Percentiles rank a stretch among this genome's conserved stretches.
phyloP scores from a whole-genome alignment of 1,140 invertebrate genomes.

The Phymorhynchus buccinoides region DNA sequence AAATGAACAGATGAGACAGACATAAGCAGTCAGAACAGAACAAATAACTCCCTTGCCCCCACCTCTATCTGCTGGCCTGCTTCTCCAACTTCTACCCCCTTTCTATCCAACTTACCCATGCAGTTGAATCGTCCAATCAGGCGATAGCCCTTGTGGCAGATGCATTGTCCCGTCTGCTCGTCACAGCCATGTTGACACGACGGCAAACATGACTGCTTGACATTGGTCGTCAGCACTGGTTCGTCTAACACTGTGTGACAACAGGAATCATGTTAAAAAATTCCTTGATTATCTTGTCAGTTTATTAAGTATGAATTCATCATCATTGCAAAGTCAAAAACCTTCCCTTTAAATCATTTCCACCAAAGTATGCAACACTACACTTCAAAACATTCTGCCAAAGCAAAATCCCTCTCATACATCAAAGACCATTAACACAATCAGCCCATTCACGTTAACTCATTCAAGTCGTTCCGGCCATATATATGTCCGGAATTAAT shows the following conservation, averaged over 20 bases:
- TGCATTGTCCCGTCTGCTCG: slow-evolving; percentile 57
- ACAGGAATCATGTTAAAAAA: no score
- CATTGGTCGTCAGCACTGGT: slow-evolving; percentile 46
- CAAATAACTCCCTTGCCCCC: not conserved
- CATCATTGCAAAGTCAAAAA: no score
- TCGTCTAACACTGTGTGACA: slow-evolving; percentile 57
- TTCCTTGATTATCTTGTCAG: no score
- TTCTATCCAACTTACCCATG: slow-evolving; percentile 45
- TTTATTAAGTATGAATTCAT: no score
- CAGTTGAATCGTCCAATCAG: slow-evolving; percentile 50
- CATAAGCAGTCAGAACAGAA: not conserved
- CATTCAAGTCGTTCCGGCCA: no score
- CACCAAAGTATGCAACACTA: no score
- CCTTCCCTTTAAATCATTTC: no score
- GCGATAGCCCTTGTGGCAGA: slow-evolving; percentile 63
- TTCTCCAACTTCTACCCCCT: not conserved
- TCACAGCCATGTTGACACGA: slow-evolving; percentile 63
- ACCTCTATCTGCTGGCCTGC: not conserved
- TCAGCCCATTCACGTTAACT: no score
- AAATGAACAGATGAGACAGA: not conserved
- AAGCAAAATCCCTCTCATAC: no score
- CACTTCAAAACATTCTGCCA: no score
- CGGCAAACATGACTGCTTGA: slow-evolving; percentile 36
- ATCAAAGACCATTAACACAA: no score
- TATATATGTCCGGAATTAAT: no score